These are phyloP conservation scores for Leucoma salicis DNA, from an alignment of 2,888 invertebrate genomes.

Conservation along the genomic window DNA sequence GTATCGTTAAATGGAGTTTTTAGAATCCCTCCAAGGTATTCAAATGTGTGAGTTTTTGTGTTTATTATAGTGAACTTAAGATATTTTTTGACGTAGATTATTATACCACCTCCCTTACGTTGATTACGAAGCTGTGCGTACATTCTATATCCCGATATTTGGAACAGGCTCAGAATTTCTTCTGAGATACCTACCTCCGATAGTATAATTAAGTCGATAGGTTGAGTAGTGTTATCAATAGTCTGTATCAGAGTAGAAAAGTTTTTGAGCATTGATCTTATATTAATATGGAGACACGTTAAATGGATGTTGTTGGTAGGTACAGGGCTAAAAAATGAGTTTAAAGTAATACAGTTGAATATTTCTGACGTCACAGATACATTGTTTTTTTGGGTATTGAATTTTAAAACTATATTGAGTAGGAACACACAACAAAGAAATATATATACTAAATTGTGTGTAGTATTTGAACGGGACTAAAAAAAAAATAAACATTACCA, in stretches of 20 bases:
- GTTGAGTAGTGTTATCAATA: background rate
- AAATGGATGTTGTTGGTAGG: background rate
- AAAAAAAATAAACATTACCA: too few relatives aligned
- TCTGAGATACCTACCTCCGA: constrained; percentile 1
- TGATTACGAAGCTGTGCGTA: background rate
- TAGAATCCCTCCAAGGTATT: background rate
- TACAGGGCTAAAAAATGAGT: background rate
- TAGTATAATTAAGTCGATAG: constrained; percentile 2
- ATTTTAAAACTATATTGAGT: too few relatives aligned
- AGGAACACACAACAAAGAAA: too few relatives aligned
- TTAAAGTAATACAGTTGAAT: background rate
- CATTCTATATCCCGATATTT: constrained; percentile 1
- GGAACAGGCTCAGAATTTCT: background rate
- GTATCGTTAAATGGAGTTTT: background rate
- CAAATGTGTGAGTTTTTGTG: background rate
- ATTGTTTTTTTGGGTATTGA: background rate
- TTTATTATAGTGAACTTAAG: background rate
- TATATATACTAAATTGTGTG: too few relatives aligned
- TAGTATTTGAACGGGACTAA: too few relatives aligned
- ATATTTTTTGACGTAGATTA: background rate
- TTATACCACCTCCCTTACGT: background rate
- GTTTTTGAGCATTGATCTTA: constrained; percentile 2
- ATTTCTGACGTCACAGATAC: too few relatives aligned
- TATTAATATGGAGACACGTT: background rate
- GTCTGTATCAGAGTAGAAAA: background rate